Evolutionary conservation across 1,140 invertebrate species (phyloP).

Genomic region (Leguminivora glycinivorella): DNA sequence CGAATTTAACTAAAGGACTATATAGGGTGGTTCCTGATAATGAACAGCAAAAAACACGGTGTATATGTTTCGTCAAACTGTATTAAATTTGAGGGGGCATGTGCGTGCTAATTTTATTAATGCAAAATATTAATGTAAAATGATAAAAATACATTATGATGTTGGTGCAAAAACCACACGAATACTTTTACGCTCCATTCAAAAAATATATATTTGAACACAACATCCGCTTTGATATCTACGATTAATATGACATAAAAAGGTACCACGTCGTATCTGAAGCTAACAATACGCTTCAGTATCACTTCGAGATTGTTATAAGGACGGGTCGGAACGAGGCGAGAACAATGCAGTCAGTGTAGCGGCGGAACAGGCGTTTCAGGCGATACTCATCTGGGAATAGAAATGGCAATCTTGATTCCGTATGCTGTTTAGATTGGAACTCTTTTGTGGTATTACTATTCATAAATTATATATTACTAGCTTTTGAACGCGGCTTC

Average conservation of each 20-base stretch:
- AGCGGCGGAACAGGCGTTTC: slow-evolving; percentile 4
- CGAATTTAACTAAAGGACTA: no score
- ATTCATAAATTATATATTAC: neutral
- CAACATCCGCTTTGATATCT: neutral
- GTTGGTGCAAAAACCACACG: no score
- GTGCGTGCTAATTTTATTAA: no score
- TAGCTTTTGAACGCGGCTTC: no score
- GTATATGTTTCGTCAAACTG: no score
- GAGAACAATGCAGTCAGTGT: slow-evolving; percentile 12
- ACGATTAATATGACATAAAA: neutral
- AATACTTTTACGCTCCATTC: no score
- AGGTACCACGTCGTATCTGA: neutral
- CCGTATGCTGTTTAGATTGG: slow-evolving; percentile 21
- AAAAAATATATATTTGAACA: neutral
- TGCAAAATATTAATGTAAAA: no score
- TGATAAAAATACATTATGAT: no score
- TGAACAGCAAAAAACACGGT: no score
- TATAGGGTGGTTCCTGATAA: no score
- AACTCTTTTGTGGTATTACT: slow-evolving; percentile 7
- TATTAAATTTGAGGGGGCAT: no score
- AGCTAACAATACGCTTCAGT: slow-evolving; percentile 16
- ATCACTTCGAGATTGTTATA: slow-evolving; percentile 25
- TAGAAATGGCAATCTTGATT: slow-evolving; percentile 22
- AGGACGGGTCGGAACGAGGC: slow-evolving; percentile 2
- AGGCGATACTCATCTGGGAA: slow-evolving; percentile 20